Base-by-base conservation (phyloP, 2,113 vertebrate genomes). In the Tylochromis polylepis region DNA sequence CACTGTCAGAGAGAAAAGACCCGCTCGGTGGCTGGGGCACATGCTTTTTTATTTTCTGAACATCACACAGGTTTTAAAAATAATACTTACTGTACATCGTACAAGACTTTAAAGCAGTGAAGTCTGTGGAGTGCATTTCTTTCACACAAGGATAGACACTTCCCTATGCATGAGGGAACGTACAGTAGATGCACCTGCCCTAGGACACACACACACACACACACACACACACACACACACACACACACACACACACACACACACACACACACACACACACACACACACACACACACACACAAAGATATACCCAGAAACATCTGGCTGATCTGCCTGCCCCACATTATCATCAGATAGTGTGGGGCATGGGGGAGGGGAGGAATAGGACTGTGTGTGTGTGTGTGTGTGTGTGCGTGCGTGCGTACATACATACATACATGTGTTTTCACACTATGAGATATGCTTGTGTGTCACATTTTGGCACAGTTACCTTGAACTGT, bases 241-340 rank as follows among this genome's bases (percentile, higher is more conserved):
- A 53, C 51, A 53, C 51, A 53, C 51, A 67, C 59, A 5, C 9
- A 34, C 58, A 34, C 16, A 31, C 27, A 60, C 14, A 59, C 24
- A 15, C 43, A 14, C 43, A 15, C 43, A 49, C 43, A 49, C 46
- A 49, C 46, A 18, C 8, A 31, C 27, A 59, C 57, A 29, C 27
- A 29, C 57, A 55, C 49, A 75, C 53, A 86, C 27, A 34, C 27
- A 77, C 9, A n/a, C 31, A 83, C 78, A 60, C 15, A 15, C 20
- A 2, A 12, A 55, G 16, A 87, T 27, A n/a, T 11, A 77, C 31
- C 53, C 59, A 77, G 79, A 81, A 88, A 93, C 91, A 91, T 90
- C 88, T 93, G 91, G 85, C 34, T 81, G 59, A 89, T 91, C 81
- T 88, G 36, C 78, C 87, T 93, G 88, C 29, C 84, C 88, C 87